Percentiles rank a stretch among this genome's conserved stretches.
These are phyloP conservation scores for Diarsia mendica DNA, from an alignment of 2,888 invertebrate genomes.

Conservation along the genomic window DNA sequence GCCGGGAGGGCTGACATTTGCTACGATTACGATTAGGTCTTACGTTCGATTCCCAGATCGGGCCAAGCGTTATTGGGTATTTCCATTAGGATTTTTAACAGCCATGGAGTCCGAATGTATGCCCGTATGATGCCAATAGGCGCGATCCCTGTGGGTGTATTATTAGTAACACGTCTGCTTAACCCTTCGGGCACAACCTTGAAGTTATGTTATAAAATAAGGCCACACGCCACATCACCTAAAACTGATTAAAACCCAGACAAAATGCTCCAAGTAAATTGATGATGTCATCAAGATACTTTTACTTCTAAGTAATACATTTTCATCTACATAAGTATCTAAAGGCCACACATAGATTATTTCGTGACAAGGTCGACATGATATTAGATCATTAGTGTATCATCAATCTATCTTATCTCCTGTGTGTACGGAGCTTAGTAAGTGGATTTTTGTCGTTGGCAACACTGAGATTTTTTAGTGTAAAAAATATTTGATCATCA, in stretches of 20 bases:
- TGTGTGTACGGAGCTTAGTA: conserved; percentile 13
- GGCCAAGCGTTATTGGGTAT: too few relatives aligned
- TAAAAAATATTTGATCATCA: background rate
- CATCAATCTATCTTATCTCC: conserved; percentile 59
- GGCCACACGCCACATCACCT: background rate
- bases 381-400: conserved; percentile 49
- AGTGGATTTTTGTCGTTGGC: conserved; percentile 21
- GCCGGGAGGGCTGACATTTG: too few relatives aligned
- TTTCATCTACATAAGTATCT: conserved; percentile 21
- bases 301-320: conserved; percentile 29
- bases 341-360: conserved; percentile 1
- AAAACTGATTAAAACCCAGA: conserved; percentile 2
- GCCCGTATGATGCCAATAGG: background rate
- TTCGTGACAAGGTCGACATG: conserved; percentile 22
- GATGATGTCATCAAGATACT: conserved; percentile 19
- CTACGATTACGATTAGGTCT: too few relatives aligned
- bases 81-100: too few relatives aligned
- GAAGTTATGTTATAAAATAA: background rate
- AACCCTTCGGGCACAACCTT: background rate
- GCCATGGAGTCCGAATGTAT: too few relatives aligned
- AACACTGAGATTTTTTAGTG: background rate
- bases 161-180: background rate
- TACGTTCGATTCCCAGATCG: too few relatives aligned
- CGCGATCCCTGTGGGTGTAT: background rate
- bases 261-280: conserved; percentile 13